Conservation (phyloP, 2,113 vertebrate species). For the Pantherophis guttatus region DNA sequence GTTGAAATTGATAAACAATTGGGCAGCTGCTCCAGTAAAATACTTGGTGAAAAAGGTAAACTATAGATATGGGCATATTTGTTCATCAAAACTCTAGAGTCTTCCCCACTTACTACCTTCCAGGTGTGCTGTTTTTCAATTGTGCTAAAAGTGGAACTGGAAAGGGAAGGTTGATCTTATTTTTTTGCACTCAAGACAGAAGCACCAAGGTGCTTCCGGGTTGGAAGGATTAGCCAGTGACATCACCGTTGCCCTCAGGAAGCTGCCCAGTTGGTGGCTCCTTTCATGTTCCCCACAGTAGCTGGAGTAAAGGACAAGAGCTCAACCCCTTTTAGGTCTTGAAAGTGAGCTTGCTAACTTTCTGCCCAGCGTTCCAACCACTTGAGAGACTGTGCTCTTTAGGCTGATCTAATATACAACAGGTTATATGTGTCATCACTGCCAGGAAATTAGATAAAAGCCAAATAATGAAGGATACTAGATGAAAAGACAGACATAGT, state of each 20-base stretch:
- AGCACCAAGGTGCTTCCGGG: too few species aligned
- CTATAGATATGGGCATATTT: not conserved
- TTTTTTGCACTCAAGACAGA: too few species aligned
- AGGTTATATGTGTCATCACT: not conserved
- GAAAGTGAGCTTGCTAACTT: too few species aligned
- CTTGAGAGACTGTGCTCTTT: too few species aligned
- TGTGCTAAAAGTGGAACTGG: not conserved
- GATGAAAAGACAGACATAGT: not conserved
- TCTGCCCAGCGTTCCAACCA: too few species aligned
- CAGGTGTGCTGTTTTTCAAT: not conserved
- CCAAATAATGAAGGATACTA: not conserved
- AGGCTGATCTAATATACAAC: not conserved
- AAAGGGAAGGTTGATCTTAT: not conserved
- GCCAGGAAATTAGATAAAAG: not conserved
- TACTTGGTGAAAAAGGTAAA: not conserved
- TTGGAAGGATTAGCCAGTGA: too few species aligned
- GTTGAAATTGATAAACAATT: not conserved
- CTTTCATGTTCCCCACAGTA: too few species aligned
- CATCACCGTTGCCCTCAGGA: too few species aligned
- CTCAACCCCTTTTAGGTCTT: too few species aligned
- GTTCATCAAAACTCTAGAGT: not conserved
- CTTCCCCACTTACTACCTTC: not conserved
- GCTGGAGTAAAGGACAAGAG: too few species aligned
- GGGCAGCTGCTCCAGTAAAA: not conserved
- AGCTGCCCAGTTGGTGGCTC: too few species aligned